phyloP scores from a whole-genome alignment of 2,113 vertebrate species.

The Nettapus auritus region DNA sequence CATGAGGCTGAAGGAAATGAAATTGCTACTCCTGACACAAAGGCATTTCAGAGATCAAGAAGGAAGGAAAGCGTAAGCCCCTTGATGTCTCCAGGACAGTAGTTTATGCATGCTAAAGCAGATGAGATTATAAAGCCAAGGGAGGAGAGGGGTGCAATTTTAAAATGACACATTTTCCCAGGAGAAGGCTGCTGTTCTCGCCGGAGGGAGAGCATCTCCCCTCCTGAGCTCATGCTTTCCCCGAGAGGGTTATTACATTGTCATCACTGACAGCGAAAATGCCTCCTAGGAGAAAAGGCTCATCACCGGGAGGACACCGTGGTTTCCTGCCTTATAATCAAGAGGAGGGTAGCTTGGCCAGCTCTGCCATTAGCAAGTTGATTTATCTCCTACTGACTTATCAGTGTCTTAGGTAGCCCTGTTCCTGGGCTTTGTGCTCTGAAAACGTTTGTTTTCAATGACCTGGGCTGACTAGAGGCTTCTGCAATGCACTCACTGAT shows the following conservation, averaged over 20 bases:
- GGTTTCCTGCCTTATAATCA: background rate
- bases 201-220: background rate
- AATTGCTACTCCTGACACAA: background rate
- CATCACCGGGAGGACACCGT: fast-evolving
- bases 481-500: background rate
- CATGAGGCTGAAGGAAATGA: background rate
- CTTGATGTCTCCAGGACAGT: background rate
- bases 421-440: background rate
- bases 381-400: background rate
- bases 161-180: background rate
- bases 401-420: background rate
- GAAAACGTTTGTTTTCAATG: background rate
- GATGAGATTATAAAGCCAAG: background rate
- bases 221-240: background rate
- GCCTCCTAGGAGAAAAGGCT: background rate
- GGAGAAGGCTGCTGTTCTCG: background rate
- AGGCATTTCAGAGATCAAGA: background rate
- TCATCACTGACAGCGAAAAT: background rate
- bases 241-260: background rate
- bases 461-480: background rate
- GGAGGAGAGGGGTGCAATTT: background rate
- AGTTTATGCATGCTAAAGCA: background rate
- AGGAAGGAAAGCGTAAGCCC: background rate
- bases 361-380: background rate
- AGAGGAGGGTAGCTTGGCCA: background rate